These are phyloP conservation scores for Hydropsyche betteni DNA, from an alignment of 2,888 invertebrate genomes.

Conservation along the genomic window DNA sequence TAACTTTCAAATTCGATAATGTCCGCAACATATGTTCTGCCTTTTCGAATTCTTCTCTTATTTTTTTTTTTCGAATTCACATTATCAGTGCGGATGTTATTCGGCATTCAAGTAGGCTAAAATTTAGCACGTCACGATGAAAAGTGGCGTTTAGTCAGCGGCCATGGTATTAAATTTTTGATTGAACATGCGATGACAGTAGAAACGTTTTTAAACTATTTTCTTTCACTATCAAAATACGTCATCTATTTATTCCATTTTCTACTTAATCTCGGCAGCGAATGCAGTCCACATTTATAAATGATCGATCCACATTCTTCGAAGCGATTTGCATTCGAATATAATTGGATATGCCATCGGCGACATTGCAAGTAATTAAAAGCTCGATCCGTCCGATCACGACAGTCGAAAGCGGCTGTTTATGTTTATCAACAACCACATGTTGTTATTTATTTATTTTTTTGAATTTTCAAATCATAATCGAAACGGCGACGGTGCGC, in stretches of 20 bases:
- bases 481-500: background rate
- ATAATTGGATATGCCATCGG: too few relatives aligned
- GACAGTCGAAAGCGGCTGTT: background rate
- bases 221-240: too few relatives aligned
- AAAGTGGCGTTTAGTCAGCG: background rate
- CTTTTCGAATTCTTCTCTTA: conserved; percentile 1
- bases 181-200: too few relatives aligned
- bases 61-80: conserved; percentile 13
- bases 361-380: too few relatives aligned
- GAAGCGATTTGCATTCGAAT: too few relatives aligned
- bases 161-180: too few relatives aligned
- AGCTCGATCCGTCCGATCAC: background rate
- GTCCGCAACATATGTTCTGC: conserved; percentile 11
- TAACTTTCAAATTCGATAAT: conserved; percentile 26
- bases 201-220: too few relatives aligned
- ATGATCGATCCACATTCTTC: too few relatives aligned
- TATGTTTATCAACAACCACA: background rate
- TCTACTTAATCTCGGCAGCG: too few relatives aligned
- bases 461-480: background rate
- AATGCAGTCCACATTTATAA: too few relatives aligned
- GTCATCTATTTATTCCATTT: too few relatives aligned
- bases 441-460: background rate
- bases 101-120: conserved; percentile 7
- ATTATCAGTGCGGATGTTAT: background rate
- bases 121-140: conserved; percentile 2